These are phyloP conservation scores for Nematopogon swammerdamellus DNA, from an alignment of 2,888 invertebrate genomes.

Conservation along the genomic window DNA sequence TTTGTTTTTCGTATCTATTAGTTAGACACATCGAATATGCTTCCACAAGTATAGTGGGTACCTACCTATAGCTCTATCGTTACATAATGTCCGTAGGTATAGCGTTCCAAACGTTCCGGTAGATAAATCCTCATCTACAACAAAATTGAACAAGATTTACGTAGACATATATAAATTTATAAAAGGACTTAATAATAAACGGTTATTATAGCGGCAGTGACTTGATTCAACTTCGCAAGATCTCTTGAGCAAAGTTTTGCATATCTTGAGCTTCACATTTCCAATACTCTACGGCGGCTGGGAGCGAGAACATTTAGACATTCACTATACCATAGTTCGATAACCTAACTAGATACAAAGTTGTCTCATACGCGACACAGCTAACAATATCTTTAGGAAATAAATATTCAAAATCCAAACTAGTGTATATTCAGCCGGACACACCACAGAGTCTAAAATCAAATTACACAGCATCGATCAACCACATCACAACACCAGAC, in stretches of 20 bases:
- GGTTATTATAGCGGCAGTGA: constrained; percentile 48
- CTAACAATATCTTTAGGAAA: too few species aligned
- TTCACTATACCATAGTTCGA: not conserved
- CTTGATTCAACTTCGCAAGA: constrained; percentile 27
- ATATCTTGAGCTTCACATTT: not conserved
- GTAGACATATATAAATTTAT: constrained; percentile 50
- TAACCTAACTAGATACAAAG: not conserved
- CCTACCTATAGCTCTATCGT: constrained; percentile 28
- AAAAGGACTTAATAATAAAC: constrained; percentile 40
- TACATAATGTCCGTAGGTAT: constrained; percentile 39
- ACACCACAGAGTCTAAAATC: too few species aligned
- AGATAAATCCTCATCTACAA: constrained; percentile 43
- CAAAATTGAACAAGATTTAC: constrained; percentile 49
- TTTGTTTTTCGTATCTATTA: too few species aligned
- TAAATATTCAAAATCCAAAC: too few species aligned
- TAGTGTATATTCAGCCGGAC: too few species aligned
- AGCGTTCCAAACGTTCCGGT: constrained; percentile 44
- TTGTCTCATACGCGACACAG: not conserved
- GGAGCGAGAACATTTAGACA: not conserved
- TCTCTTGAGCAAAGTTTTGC: not conserved
- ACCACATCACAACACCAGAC: too few species aligned
- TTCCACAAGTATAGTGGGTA: constrained; percentile 26
- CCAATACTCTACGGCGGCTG: not conserved
- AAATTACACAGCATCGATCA: too few species aligned
- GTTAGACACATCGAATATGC: constrained; percentile 46